Evolutionary conservation across 2,113 vertebrate species (phyloP).

Genomic region (Brienomyrus longianalis): DNA sequence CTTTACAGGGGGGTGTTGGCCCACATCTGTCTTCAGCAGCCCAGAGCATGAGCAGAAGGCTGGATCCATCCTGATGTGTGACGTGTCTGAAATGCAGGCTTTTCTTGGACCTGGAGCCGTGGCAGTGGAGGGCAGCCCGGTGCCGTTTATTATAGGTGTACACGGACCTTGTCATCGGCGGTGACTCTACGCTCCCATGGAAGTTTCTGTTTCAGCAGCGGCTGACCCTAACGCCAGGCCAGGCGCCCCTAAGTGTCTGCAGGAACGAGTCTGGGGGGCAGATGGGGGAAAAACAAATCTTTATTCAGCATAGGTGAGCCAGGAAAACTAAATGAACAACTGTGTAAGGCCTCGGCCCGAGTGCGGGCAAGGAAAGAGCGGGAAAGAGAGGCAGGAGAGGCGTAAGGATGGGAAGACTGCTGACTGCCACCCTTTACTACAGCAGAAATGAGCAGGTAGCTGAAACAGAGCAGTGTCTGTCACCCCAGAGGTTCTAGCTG

Average conservation of each 20-base stretch:
- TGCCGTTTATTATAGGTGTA: not conserved
- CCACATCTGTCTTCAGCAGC: not conserved
- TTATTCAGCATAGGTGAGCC: slow-evolving; percentile 63
- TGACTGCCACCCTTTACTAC: not conserved
- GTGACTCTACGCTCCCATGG: not conserved
- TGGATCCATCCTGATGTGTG: not conserved
- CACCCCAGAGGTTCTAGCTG: not conserved
- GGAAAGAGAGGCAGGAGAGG: not conserved
- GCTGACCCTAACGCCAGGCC: not conserved
- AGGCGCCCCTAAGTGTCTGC: slow-evolving; percentile 55
- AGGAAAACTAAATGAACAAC: slow-evolving; percentile 69
- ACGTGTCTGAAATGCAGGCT: not conserved
- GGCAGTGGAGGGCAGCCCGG: not conserved
- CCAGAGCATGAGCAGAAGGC: not conserved
- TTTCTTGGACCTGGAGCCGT: slow-evolving; percentile 51
- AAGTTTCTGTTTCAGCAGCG: not conserved
- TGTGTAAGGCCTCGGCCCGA: slow-evolving; percentile 69
- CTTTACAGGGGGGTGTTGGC: not conserved
- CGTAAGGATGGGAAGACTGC: not conserved
- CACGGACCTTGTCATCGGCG: not conserved
- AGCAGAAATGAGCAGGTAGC: not conserved
- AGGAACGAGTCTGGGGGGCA: slow-evolving; percentile 63
- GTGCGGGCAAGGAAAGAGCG: slow-evolving; percentile 9
- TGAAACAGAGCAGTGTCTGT: not conserved
- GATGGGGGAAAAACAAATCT: slow-evolving; percentile 58